A percentile compares a stretch with the other conserved stretches of the same genome.
Conservation (phyloP, 2,113 vertebrate species). For the Cheilinus undulatus region DNA sequence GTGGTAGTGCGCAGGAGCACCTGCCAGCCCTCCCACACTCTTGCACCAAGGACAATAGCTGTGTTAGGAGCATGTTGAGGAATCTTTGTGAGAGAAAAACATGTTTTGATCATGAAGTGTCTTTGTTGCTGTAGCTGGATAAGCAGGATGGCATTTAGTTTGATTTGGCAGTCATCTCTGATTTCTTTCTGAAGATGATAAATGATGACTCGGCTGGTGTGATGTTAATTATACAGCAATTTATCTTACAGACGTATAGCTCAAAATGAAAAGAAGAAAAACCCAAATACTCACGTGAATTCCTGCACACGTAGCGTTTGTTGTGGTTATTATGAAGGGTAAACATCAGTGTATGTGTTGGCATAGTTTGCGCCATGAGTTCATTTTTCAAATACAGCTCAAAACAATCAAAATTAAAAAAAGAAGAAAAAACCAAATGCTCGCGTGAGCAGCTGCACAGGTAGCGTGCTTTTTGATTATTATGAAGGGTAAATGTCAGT, state of each 20-base stretch:
- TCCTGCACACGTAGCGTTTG: no score
- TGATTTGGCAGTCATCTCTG: not conserved
- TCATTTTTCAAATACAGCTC: no score
- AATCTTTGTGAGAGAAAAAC: conserved; percentile 76
- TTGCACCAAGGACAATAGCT: conserved; percentile 71
- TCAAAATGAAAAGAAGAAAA: not conserved
- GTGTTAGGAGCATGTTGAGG: conserved; percentile 67
- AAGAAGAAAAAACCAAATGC: no score
- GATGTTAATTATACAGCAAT: not conserved
- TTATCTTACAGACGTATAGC: not conserved
- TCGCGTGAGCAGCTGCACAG: not conserved
- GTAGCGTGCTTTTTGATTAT: not conserved
- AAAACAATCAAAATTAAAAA: no score
- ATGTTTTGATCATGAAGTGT: conserved; percentile 67
- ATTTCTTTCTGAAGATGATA: not conserved
- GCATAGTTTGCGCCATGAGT: no score
- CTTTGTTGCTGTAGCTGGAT: conserved; percentile 30
- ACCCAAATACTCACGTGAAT: no score
- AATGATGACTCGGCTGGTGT: not conserved
- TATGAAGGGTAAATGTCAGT: not conserved
- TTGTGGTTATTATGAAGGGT: no score
- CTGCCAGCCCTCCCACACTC: conserved; percentile 25
- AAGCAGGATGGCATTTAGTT: not conserved
- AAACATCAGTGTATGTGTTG: no score
- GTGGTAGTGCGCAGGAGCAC: conserved; percentile 29